Percentiles rank a stretch among this genome's conserved stretches.
Evolutionary conservation across 2,888 invertebrate species (phyloP).

Genomic region (Dicranocentrus wangi): DNA sequence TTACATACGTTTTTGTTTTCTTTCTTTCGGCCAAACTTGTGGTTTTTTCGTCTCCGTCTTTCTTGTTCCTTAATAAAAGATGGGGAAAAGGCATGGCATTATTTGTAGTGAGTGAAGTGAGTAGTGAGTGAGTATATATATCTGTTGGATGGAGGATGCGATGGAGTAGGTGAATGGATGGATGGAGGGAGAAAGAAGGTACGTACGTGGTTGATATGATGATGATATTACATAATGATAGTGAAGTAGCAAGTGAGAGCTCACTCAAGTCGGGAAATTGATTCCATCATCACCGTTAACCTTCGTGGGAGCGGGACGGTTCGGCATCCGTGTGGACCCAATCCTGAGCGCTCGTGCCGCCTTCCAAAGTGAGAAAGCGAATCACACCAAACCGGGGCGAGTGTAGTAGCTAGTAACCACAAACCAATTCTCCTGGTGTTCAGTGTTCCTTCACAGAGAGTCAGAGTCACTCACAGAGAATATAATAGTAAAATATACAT

Average conservation of each 20-base stretch:
- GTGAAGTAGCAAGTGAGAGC: conserved; percentile 44
- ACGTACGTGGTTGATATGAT: conserved; percentile 27
- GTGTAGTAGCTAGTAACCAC: conserved; percentile 49
- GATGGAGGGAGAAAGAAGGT: no score
- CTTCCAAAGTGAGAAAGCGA: conserved; percentile 61
- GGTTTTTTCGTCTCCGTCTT: no score
- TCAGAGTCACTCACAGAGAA: conserved; percentile 41
- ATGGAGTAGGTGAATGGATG: no score
- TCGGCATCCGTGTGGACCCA: conserved; percentile 62
- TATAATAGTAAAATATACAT: conserved; percentile 40
- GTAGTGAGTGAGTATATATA: no score
- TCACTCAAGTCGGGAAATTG: conserved; percentile 69
- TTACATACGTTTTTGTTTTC: no score
- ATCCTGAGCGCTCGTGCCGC: conserved; percentile 64
- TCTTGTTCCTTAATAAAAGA: no score
- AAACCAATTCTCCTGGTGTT: conserved; percentile 48
- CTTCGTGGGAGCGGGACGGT: conserved; percentile 69
- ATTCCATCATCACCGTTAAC: conserved; percentile 70
- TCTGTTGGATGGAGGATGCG: no score
- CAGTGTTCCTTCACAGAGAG: neutral
- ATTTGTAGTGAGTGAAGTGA: no score
- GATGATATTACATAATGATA: conserved; percentile 61
- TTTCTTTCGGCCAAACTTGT: no score
- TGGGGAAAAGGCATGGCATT: no score
- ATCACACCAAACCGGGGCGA: conserved; percentile 58